Evolutionary conservation across 2,888 invertebrate genomes (phyloP).

Genomic region (Acanthosoma haemorrhoidale): DNA sequence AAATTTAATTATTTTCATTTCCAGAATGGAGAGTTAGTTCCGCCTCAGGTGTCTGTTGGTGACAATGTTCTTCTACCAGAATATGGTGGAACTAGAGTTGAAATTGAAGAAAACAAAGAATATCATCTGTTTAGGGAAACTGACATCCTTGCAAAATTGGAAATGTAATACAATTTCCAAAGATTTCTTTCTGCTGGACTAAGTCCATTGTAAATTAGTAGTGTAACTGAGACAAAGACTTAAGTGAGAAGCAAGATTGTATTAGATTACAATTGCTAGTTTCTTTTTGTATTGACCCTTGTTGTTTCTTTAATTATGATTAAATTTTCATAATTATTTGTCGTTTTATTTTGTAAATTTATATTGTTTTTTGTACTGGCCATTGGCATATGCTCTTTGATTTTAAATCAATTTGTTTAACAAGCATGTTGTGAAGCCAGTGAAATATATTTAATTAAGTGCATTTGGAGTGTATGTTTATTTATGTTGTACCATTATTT

Average conservation of each 20-base stretch:
- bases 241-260: slow-evolving; percentile 20
- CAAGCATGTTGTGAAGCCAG: no score
- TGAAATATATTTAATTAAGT: no score
- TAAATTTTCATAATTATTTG: background rate
- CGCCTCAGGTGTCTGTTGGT: slow-evolving; percentile 78
- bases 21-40: slow-evolving; percentile 73
- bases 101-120: slow-evolving; percentile 80
- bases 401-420: background rate
- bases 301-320: background rate
- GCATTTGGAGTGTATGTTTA: no score
- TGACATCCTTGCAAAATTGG: slow-evolving; percentile 91
- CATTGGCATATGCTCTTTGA: background rate
- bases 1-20: slow-evolving; percentile 42
- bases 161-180: slow-evolving; percentile 44
- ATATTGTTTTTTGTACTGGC: background rate
- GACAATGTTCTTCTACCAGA: slow-evolving; percentile 95
- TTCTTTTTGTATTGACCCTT: slow-evolving; percentile 8
- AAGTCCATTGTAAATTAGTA: slow-evolving; percentile 14
- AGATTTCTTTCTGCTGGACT: background rate
- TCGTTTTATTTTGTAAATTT: background rate
- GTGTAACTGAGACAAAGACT: slow-evolving; percentile 26
- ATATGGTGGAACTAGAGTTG: slow-evolving; percentile 96
- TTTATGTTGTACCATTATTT: no score
- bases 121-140: slow-evolving; percentile 92
- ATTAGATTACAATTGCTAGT: background rate